These are phyloP conservation scores for Numenius arquata DNA, from an alignment of 2,113 vertebrate species.

Conservation along the genomic window DNA sequence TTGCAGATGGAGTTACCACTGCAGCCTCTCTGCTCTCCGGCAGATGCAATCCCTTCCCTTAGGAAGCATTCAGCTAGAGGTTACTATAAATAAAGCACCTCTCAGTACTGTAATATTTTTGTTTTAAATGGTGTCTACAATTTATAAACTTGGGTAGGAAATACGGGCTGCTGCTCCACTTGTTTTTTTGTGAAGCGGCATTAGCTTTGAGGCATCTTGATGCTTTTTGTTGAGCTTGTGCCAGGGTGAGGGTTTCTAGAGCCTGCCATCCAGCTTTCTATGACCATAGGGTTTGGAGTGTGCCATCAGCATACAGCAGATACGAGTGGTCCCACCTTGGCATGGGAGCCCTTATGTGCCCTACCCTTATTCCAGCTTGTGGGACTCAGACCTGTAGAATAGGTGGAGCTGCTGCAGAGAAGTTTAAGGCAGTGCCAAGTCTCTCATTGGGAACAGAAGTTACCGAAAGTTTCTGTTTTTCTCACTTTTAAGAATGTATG, in stretches of 20 bases:
- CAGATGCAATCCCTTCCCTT: neutral
- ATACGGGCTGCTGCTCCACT: neutral
- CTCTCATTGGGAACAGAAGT: neutral
- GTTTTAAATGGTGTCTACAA: neutral
- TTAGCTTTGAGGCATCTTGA: neutral
- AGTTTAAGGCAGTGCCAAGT: neutral
- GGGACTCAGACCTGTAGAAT: neutral
- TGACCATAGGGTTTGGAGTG: neutral
- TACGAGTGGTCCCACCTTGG: fast-evolving
- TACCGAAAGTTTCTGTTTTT: neutral
- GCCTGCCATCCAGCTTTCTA: neutral
- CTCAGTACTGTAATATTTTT: neutral
- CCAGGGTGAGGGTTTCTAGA: neutral
- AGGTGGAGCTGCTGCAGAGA: neutral
- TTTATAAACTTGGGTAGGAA: neutral
- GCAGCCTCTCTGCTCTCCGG: neutral
- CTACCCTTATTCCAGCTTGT: neutral
- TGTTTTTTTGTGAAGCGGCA: fast-evolving
- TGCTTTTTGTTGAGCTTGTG: neutral
- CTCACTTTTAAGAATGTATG: neutral
- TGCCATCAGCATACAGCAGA: neutral
- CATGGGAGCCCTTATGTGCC: fast-evolving
- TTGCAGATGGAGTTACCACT: neutral
- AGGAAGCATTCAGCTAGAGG: neutral
- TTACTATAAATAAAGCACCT: neutral